phyloP scores from a whole-genome alignment of 2,113 vertebrate species.

The Mobula hypostoma region DNA sequence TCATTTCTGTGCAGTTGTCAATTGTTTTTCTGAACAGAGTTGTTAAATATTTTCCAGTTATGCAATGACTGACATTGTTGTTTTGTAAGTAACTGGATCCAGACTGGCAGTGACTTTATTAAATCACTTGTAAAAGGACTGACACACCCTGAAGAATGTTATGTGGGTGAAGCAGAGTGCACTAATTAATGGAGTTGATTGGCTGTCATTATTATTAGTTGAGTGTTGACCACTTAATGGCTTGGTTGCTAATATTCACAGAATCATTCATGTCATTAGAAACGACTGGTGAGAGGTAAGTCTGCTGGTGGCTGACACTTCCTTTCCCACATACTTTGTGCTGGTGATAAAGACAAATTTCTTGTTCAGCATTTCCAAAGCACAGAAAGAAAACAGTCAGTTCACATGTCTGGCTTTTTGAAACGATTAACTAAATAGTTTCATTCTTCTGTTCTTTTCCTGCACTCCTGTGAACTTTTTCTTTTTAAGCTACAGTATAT shows the following conservation, averaged over 20 bases:
- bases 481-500: background rate
- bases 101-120: background rate
- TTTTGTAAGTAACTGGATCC: background rate
- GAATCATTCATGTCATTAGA: background rate
- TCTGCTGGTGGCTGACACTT: too few species aligned
- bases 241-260: background rate
- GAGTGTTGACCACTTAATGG: background rate
- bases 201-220: background rate
- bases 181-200: background rate
- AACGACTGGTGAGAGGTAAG: too few species aligned
- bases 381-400: background rate
- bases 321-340: too few species aligned
- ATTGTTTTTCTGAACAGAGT: background rate
- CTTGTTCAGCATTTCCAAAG: background rate
- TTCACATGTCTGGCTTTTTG: background rate
- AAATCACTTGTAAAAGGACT: background rate
- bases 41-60: background rate
- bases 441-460: background rate
- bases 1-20: background rate
- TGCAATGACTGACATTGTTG: background rate
- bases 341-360: too few species aligned
- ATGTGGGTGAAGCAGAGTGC: background rate
- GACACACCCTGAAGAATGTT: background rate
- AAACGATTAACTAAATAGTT: background rate
- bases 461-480: background rate